Evolutionary conservation across 2,797 vertebrate species (phyloP).

Genomic region (Odontamblyopus rebecca): DNA sequence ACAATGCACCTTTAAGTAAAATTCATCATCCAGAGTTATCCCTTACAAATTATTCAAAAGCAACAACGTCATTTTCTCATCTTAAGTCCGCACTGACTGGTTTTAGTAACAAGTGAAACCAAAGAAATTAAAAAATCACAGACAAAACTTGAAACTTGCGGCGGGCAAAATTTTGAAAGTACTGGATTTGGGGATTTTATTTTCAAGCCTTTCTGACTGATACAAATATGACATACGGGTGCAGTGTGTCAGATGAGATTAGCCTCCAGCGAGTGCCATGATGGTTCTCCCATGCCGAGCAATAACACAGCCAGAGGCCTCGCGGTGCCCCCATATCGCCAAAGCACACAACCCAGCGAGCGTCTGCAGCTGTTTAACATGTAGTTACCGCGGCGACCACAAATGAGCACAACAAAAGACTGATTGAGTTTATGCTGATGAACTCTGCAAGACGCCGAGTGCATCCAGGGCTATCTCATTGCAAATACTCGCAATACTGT

Average conservation of each 20-base stretch:
- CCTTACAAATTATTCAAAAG: too few species aligned
- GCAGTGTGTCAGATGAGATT: slow-evolving; percentile 30
- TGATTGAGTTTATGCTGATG: background rate
- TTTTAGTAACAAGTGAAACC: background rate
- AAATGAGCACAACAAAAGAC: slow-evolving; percentile 23
- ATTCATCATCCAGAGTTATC: too few species aligned
- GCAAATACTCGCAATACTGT: too few species aligned
- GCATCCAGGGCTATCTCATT: background rate
- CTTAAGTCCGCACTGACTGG: background rate
- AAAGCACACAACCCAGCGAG: slow-evolving; percentile 57
- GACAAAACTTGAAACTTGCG: background rate
- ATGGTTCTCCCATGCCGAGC: slow-evolving; percentile 57
- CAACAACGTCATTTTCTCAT: background rate
- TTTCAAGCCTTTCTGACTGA: slow-evolving; percentile 15
- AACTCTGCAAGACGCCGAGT: background rate
- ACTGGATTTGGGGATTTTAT: background rate
- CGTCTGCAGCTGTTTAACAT: slow-evolving; percentile 56
- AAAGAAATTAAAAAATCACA: background rate
- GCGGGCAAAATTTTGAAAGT: background rate
- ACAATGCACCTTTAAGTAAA: too few species aligned
- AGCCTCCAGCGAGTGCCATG: slow-evolving; percentile 52
- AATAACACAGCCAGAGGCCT: slow-evolving; percentile 29
- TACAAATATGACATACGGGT: slow-evolving; percentile 31
- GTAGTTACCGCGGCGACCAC: slow-evolving; percentile 46
- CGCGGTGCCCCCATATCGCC: slow-evolving; percentile 27